These are phyloP conservation scores for Mesitornis unicolor DNA, from an alignment of 2,113 vertebrate species.

Conservation along the genomic window DNA sequence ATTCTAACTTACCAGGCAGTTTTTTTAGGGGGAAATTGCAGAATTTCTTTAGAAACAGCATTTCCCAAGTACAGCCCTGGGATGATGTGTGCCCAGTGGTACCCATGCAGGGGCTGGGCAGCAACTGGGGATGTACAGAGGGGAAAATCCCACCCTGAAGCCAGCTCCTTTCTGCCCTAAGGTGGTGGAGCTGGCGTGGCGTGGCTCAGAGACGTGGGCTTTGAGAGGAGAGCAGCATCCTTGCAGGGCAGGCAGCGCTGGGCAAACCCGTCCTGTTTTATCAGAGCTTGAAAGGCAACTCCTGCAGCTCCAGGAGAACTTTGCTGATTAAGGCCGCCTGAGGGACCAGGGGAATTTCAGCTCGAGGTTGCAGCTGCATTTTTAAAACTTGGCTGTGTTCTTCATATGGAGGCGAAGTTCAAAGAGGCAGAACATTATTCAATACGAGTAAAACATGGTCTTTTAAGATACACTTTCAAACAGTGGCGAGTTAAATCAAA, in stretches of 20 bases:
- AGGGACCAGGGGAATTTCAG: conserved; percentile 44
- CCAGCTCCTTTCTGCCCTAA: neutral
- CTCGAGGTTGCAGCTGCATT: conserved; percentile 27
- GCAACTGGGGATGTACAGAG: neutral
- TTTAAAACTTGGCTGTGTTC: conserved; percentile 37
- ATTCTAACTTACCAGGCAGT: neutral
- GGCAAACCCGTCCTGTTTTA: neutral
- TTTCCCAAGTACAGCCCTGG: neutral
- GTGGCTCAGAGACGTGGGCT: neutral
- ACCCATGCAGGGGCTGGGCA: neutral
- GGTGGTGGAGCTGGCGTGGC: neutral
- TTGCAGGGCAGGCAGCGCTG: neutral
- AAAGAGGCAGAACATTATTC: conserved; percentile 62
- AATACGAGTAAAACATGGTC: conserved; percentile 53
- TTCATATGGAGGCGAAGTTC: conserved; percentile 51
- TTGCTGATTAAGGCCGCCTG: conserved; percentile 48
- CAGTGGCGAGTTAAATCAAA: neutral
- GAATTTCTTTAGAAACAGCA: neutral
- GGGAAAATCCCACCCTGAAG: neutral
- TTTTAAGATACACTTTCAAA: conserved; percentile 63
- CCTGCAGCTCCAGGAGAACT: conserved; percentile 1
- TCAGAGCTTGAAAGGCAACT: neutral
- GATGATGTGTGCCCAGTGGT: neutral
- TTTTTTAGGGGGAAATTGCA: neutral
- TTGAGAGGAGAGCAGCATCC: neutral